These are phyloP conservation scores for Chloebia gouldiae DNA, from an alignment of 2,113 vertebrate species.

Conservation along the genomic window DNA sequence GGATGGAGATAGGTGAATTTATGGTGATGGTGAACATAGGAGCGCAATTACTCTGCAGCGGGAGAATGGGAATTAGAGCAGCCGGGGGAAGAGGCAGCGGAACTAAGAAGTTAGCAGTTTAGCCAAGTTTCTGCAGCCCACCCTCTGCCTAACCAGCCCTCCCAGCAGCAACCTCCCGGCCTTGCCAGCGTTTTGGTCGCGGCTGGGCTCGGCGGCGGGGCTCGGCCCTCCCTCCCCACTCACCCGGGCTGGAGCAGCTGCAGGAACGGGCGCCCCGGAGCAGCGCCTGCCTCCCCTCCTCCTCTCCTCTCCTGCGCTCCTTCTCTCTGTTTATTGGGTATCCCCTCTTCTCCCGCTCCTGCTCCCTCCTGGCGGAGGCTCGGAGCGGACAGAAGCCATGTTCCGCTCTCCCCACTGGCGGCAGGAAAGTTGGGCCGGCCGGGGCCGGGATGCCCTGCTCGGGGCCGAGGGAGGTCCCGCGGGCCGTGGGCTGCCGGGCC, in stretches of 20 bases:
- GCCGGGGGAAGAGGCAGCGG: slow-evolving; percentile 6
- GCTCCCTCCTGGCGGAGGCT: background rate
- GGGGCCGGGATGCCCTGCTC: background rate
- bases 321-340: background rate
- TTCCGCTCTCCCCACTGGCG: background rate
- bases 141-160: background rate
- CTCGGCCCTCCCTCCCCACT: background rate
- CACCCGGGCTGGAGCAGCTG: background rate
- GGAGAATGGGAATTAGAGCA: slow-evolving; percentile 16
- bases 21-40: slow-evolving; percentile 6
- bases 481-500: background rate
- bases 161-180: background rate
- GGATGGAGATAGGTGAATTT: slow-evolving; percentile 30
- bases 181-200: background rate
- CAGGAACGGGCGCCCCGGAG: background rate
- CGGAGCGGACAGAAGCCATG: background rate
- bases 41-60: slow-evolving; percentile 10
- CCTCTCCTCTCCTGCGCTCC: background rate
- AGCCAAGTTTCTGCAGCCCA: slow-evolving; percentile 53
- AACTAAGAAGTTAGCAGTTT: slow-evolving; percentile 54
- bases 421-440: background rate
- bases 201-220: background rate
- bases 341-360: background rate
- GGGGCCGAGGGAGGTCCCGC: background rate
- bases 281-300: background rate